A percentile compares a stretch with the other conserved stretches of the same genome.
Evolutionary conservation across 2,797 vertebrate genomes (phyloP).

Genomic region (Myotis planiceps): DNA sequence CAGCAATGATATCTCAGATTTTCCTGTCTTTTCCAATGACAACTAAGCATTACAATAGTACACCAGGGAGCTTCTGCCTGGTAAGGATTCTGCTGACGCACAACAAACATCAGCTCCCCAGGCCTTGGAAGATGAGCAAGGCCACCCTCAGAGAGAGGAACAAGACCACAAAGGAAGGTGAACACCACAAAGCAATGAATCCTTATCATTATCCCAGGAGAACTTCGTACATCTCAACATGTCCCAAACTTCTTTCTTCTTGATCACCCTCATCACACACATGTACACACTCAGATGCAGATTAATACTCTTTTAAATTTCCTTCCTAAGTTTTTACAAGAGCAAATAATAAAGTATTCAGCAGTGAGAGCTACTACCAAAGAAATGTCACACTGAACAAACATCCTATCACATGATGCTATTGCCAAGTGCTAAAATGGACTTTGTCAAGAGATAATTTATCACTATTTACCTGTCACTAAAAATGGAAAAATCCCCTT

Average conservation of each 20-base stretch:
- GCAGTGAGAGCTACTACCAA: background rate
- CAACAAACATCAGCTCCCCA: background rate
- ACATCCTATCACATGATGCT: background rate
- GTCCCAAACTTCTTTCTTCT: background rate
- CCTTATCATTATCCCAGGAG: background rate
- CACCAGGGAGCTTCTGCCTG: background rate
- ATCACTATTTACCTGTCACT: background rate
- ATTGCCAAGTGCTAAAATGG: background rate
- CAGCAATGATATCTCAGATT: background rate
- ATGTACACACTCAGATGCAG: background rate
- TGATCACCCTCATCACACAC: background rate
- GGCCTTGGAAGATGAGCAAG: background rate
- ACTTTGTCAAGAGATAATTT: background rate
- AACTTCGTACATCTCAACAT: background rate
- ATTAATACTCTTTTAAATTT: background rate
- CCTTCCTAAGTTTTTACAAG: background rate
- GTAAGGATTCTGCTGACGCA: background rate
- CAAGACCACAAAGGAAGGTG: background rate
- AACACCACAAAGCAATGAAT: background rate
- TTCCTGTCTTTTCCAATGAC: background rate
- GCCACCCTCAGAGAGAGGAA: background rate
- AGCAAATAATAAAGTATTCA: conserved; percentile 19
- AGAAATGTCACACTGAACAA: conserved; percentile 17
- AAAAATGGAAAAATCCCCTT: conserved; percentile 32
- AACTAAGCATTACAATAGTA: background rate